Conservation (phyloP, 1,140 invertebrate genomes). For the Psix sp. region DNA sequence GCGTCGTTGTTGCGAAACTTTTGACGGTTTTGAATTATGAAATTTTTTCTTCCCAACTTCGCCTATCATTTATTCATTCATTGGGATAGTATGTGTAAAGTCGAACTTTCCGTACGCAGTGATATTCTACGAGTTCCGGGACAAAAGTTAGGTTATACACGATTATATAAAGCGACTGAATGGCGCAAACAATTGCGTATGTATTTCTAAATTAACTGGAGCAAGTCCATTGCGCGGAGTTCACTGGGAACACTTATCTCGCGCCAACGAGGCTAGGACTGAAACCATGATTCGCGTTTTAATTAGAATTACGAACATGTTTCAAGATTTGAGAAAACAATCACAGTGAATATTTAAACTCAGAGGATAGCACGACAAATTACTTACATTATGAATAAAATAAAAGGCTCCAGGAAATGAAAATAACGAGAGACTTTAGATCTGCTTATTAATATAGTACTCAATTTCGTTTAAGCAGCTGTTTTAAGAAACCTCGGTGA, state of each 20-base stretch:
- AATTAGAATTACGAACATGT: conserved; percentile 48
- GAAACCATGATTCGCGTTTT: conserved; percentile 36
- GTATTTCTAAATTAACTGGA: conserved; percentile 31
- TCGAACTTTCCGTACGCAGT: conserved; percentile 13
- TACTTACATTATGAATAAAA: conserved; percentile 10
- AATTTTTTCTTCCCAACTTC: conserved; percentile 44
- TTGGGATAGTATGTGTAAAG: conserved; percentile 19
- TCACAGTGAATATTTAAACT: conserved; percentile 26
- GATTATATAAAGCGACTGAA: conserved; percentile 27
- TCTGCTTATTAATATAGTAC: no score
- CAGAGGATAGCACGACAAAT: conserved; percentile 18
- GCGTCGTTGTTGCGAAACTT: conserved; percentile 35
- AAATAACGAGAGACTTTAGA: neutral
- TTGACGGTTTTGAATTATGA: conserved; percentile 48
- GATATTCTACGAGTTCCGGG: no score
- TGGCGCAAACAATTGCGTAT: conserved; percentile 27
- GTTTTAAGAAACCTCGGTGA: no score
- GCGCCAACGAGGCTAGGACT: conserved; percentile 9
- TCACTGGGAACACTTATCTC: conserved; percentile 39
- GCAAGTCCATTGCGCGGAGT: conserved; percentile 25
- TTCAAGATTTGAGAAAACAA: conserved; percentile 48
- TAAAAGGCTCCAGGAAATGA: neutral
- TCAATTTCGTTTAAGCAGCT: no score
- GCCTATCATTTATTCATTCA: conserved; percentile 54
- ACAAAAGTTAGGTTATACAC: neutral